These are phyloP conservation scores for Talpa occidentalis DNA, from an alignment of 2,113 vertebrate species.

Conservation along the genomic window DNA sequence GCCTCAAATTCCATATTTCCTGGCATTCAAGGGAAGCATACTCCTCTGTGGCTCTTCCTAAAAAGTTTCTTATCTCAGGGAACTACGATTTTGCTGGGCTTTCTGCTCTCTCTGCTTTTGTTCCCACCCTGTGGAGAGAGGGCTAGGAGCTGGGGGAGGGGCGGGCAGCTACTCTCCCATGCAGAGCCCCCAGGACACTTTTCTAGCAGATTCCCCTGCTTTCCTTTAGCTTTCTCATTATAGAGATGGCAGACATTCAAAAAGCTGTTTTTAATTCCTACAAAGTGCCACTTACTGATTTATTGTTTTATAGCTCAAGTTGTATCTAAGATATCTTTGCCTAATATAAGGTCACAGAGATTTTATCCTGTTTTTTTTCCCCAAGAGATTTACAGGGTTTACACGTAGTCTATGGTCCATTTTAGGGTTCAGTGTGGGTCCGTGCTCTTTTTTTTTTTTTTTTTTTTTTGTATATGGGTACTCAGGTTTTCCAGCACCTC, in stretches of 20 bases:
- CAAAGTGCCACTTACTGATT: neutral
- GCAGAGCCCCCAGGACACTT: neutral
- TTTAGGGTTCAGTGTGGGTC: neutral
- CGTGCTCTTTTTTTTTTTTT: neutral
- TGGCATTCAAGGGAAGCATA: neutral
- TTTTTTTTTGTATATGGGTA: neutral
- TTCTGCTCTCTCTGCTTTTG: neutral
- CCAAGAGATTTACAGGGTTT: neutral
- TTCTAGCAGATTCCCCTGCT: neutral
- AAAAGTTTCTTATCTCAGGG: neutral
- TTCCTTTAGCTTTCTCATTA: neutral
- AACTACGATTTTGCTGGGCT: neutral
- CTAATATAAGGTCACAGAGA: neutral
- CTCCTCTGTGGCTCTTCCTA: neutral
- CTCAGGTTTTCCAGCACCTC: too few relatives aligned
- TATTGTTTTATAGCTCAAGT: neutral
- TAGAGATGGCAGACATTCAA: neutral
- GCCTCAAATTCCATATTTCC: neutral
- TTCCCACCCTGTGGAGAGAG: neutral
- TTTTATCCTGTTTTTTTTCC: neutral
- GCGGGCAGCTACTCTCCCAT: too few relatives aligned
- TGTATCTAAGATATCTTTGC: neutral
- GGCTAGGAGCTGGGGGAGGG: accelerated
- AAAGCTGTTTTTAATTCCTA: neutral
- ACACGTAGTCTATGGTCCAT: neutral